Evolutionary conservation across 2,113 vertebrate genomes (phyloP), one percentile per base, ranked within the genome.

Genomic region (Mellivora capensis): DNA sequence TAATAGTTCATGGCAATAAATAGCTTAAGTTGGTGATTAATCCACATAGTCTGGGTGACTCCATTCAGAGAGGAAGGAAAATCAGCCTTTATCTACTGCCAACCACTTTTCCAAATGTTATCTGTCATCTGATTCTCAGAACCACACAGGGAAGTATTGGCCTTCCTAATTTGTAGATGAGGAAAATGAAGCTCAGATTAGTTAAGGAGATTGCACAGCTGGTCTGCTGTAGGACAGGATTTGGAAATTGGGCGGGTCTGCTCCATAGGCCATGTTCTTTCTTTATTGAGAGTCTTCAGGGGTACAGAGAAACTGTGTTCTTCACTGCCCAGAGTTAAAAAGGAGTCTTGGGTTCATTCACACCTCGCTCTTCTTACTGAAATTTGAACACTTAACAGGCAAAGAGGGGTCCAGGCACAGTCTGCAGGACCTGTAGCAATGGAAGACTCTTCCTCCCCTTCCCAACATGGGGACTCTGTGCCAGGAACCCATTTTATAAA

Each of bases 361-460:
- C 37, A 14, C 21, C 54, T 47, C 14, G 7, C 9, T 62, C 52
- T 85, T 29, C 20, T 20, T 20, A 27, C 39, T 71, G 59, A 64
- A 83, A 27, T 13, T 8, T 0, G 6, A 64, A 6, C 1, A 3
- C 11, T 10, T 42, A 31, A 31, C 3, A 61, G 82, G 15, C 23
- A 7, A 8, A 37, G 18, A 54, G 5, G 12, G 14, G 7, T 49
- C 76, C 27, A n/a, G 6, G 18, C 52, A 81, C 27, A 9, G 18
- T 64, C 20, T 15, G 17, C 0, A 69, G 59, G 20, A 21, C 42
- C 7, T 14, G 0, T 17, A 31, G 20, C 1, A 1, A 7, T 18
- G 9, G 15, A 1, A 31, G 21, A 1, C 14, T 71, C 39, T 27
- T 49, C n/a, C 34, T 54, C 2, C 5, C 76, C 49, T 80, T 81